A percentile compares a stretch with the other conserved stretches of the same genome.
phyloP scores from a whole-genome alignment of 2,113 vertebrate species.

The Rissa tridactyla region DNA sequence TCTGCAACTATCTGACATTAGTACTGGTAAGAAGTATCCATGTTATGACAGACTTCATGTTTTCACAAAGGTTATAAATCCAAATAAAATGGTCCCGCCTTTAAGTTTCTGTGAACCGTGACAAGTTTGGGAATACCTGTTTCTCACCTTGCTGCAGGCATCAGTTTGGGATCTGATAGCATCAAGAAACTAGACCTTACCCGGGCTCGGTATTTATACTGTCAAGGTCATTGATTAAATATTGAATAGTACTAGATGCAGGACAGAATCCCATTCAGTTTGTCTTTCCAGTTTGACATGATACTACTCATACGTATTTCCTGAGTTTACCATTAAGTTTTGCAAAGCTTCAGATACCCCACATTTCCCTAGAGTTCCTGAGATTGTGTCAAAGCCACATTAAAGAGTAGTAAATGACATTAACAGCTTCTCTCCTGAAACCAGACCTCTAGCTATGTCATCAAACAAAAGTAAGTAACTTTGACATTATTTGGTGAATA shows the following conservation, averaged over 20 bases:
- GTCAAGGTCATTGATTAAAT: background rate
- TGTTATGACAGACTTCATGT: background rate
- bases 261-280: background rate
- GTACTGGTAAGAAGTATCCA: background rate
- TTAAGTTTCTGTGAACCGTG: background rate
- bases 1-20: background rate
- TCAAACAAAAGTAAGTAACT: background rate
- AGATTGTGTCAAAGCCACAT: background rate
- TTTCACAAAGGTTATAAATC: background rate
- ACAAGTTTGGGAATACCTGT: background rate
- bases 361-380: background rate
- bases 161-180: background rate
- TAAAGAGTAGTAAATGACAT: background rate
- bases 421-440: background rate
- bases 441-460: background rate
- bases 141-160: background rate
- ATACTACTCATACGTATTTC: background rate
- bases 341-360: background rate
- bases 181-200: background rate
- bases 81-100: background rate
- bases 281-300: background rate
- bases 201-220: background rate
- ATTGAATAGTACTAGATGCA: background rate
- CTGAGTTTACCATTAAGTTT: background rate
- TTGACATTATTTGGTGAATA: background rate